Evolutionary conservation across 2,113 vertebrate species (phyloP).

Genomic region (Scytalopus superciliaris): DNA sequence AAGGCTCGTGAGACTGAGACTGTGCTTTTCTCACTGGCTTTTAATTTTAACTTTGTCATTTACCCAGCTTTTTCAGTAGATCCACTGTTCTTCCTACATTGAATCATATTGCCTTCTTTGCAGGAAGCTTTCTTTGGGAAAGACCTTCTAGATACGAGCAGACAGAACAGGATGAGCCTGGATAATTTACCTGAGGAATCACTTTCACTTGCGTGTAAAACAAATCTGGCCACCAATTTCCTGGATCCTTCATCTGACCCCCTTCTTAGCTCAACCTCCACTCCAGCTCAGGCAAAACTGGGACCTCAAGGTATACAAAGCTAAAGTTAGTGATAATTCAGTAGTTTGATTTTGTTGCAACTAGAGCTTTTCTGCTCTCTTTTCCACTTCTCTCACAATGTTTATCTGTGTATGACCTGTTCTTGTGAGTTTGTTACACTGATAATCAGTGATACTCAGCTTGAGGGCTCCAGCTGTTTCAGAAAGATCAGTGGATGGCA

Average conservation of each 20-base stretch:
- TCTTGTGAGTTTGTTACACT: neutral
- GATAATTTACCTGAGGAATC: slow-evolving; percentile 85
- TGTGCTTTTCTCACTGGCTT: neutral
- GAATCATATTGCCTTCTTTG: neutral
- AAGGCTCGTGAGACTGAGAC: neutral
- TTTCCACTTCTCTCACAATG: neutral
- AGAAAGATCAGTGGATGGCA: neutral
- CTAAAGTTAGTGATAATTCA: neutral
- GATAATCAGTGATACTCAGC: neutral
- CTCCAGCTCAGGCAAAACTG: slow-evolving; percentile 77
- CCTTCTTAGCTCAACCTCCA: slow-evolving; percentile 78
- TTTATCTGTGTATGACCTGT: neutral
- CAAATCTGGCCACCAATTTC: slow-evolving; percentile 65
- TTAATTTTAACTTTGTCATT: neutral
- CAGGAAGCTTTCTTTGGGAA: slow-evolving; percentile 98
- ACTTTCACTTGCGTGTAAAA: slow-evolving; percentile 75
- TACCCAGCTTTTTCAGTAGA: neutral
- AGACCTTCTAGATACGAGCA: slow-evolving; percentile 87
- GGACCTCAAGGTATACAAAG: slow-evolving; percentile 80
- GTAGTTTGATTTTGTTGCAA: neutral
- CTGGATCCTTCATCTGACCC: slow-evolving; percentile 81
- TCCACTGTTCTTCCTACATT: neutral
- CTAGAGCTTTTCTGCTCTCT: neutral
- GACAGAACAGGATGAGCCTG: slow-evolving; percentile 75
- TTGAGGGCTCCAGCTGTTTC: neutral